Evolutionary conservation across 1,140 invertebrate species (phyloP).

Genomic region (Pentalonia nigronervosa): DNA sequence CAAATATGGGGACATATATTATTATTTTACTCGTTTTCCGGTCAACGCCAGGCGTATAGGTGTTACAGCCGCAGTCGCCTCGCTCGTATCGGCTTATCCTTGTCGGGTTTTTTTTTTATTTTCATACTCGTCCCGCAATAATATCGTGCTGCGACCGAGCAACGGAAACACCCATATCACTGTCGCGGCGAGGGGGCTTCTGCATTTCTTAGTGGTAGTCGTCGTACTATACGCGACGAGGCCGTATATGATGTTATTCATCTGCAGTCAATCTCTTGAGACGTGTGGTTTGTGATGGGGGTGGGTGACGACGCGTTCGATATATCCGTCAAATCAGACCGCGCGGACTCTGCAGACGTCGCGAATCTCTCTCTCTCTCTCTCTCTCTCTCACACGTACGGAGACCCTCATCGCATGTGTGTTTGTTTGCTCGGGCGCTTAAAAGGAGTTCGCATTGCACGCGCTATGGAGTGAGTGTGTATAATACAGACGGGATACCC

Average conservation of each 20-base stretch:
- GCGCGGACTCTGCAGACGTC: not conserved
- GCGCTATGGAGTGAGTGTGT: not conserved
- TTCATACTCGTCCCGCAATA: not conserved
- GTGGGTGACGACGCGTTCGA: not conserved
- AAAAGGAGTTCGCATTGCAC: not conserved
- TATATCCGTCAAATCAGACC: not conserved
- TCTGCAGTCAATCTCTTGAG: too few relatives aligned
- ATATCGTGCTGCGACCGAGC: not conserved
- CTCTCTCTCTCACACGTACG: not conserved
- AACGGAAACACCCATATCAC: not conserved
- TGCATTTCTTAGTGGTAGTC: not conserved
- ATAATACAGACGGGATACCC: too few relatives aligned
- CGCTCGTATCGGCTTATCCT: not conserved
- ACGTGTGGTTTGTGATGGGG: too few relatives aligned
- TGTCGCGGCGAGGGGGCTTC: too few relatives aligned
- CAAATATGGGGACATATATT: not conserved
- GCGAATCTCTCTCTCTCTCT: not conserved
- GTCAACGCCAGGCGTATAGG: not conserved
- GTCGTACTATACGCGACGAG: not conserved
- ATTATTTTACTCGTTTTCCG: not conserved
- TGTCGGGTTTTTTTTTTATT: not conserved
- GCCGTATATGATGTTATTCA: too few relatives aligned
- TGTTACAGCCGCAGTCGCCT: not conserved
- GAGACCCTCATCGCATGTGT: not conserved
- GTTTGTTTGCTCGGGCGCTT: not conserved